phyloP scores from a whole-genome alignment of 2,888 invertebrate genomes.

The Nymphalis c-album region DNA sequence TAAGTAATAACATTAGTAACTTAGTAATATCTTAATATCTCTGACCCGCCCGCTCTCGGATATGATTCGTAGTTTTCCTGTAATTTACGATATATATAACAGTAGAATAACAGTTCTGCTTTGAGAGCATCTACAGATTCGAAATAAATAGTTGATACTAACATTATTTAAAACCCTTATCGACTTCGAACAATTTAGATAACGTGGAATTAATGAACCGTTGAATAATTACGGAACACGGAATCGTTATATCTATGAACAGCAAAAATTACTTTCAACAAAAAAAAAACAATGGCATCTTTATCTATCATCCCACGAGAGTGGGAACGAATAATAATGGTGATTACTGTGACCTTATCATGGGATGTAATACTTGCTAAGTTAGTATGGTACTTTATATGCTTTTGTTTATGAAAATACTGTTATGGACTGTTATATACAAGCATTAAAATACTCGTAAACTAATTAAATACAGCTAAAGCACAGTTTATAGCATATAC shows the following conservation, averaged over 20 bases:
- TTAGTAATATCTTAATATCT: too few relatives aligned
- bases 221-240: slow-evolving; percentile 32
- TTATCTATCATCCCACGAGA: slow-evolving; percentile 43
- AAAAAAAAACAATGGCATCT: slow-evolving; percentile 43
- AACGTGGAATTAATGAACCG: slow-evolving; percentile 16
- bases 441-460: too few relatives aligned
- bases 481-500: too few relatives aligned
- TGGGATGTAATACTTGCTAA: slow-evolving; percentile 24
- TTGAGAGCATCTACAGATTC: too few relatives aligned
- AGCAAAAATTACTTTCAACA: slow-evolving; percentile 27
- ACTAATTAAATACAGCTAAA: too few relatives aligned
- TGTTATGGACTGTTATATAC: not conserved
- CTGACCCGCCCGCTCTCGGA: too few relatives aligned
- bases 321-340: slow-evolving; percentile 38
- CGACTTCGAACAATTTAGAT: not conserved
- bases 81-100: too few relatives aligned
- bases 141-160: too few relatives aligned
- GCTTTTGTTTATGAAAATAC: slow-evolving; percentile 5
- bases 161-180: too few relatives aligned
- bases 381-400: not conserved
- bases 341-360: slow-evolving; percentile 23
- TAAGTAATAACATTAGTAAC: too few relatives aligned
- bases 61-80: too few relatives aligned
- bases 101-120: too few relatives aligned
- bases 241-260: slow-evolving; percentile 29